Evolutionary conservation across 2,797 vertebrate species (phyloP), one percentile per base, ranked within the genome.

Genomic region (Remorina albescens): DNA sequence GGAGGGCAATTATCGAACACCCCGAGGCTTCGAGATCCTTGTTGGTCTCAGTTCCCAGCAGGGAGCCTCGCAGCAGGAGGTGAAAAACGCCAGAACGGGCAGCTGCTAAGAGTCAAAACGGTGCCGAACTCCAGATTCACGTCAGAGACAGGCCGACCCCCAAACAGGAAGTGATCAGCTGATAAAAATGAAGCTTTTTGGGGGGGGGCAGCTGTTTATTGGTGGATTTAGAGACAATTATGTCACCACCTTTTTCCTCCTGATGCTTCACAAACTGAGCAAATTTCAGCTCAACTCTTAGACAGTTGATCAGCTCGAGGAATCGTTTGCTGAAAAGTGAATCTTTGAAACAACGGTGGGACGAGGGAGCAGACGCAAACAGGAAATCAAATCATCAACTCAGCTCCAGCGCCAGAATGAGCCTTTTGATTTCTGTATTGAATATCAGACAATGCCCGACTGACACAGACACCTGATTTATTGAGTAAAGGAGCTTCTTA

Each of bases 1-100:
- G 85, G 90, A 90, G 83, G 84, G 83, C 91, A 92, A 91, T 92
- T 93, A 93, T 90, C 84, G 90, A 91, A 85, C 78, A 78, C 86
- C 80, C 76, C 56, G 53, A 77, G 87, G 85, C 85, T 88, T 84
- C 82, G 51, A 78, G 88, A 92, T 89, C 84, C 85, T 83, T 72
- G 71, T 78, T 56, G 80, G 84, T 87, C 87, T 85, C 69, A 88
- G 74, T 83, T 89, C 84, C 72, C 88, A 81, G 75, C 83, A 71
- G 87, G 88, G 84, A 86, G 82, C 68, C 78, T 76, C 23, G 30
- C 80, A 67, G 62, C 26, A 25, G 74, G 76, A 81, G 16, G 77
- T 78, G 80, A 83, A 75, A 79, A 84, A 85, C 73, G 78, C 49
- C 78, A 25, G 56, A 62, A 56, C 65, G 37, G 71, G 28, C 59